Evolutionary conservation across 2,888 invertebrate genomes (phyloP).

Genomic region (Myopa testacea): DNA sequence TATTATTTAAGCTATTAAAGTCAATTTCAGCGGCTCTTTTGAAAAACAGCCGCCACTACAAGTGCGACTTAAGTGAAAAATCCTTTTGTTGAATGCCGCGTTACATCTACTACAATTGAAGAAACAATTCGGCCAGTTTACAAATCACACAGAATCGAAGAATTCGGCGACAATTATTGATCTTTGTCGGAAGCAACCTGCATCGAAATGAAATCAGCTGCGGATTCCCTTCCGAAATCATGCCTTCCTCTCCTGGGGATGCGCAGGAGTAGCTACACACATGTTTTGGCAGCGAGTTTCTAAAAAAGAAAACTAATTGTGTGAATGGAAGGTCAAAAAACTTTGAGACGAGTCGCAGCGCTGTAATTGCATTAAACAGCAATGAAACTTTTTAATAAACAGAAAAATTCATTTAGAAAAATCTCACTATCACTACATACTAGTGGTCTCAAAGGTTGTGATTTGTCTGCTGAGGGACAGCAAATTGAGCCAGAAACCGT

Average conservation of each 20-base stretch:
- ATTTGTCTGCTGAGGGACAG: no score
- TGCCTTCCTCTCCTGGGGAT: no score
- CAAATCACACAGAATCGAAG: conserved; percentile 39
- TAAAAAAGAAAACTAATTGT: neutral
- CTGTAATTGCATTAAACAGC: no score
- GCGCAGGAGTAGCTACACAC: no score
- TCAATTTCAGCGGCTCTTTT: conserved; percentile 36
- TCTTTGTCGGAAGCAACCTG: conserved; percentile 29
- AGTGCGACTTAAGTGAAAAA: conserved; percentile 15
- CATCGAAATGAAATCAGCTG: conserved; percentile 36
- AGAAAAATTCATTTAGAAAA: no score
- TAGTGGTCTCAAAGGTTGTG: no score
- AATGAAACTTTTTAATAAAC: no score
- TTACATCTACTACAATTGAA: conserved; percentile 26
- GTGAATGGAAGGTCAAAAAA: neutral
- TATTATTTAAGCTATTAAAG: conserved; percentile 37
- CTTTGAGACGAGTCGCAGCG: no score
- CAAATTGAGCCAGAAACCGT: neutral
- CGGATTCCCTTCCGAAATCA: conserved; percentile 19
- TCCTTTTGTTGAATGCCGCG: conserved; percentile 32
- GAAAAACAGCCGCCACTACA: conserved; percentile 10
- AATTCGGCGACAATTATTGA: conserved; percentile 41
- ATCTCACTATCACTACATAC: neutral
- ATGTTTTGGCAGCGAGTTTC: neutral
- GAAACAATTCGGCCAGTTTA: conserved; percentile 20